phyloP scores from a whole-genome alignment of 2,113 vertebrate genomes.

The Catharus minimus region DNA sequence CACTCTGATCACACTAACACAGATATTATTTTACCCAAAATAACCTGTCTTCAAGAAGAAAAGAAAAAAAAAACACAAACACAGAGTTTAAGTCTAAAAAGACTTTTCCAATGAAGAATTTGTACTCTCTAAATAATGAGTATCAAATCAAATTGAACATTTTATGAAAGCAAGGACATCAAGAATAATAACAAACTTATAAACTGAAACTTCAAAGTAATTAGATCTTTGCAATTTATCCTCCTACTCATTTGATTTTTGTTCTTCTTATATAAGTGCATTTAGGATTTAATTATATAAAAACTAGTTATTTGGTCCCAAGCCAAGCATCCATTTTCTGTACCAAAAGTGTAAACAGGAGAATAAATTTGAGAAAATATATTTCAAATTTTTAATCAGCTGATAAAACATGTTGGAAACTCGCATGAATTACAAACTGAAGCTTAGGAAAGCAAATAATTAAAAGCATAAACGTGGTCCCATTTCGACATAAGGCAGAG shows the following conservation, averaged over 20 bases:
- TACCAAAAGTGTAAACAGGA: neutral
- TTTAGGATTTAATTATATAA: neutral
- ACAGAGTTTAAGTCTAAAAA: neutral
- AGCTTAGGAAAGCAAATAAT: neutral
- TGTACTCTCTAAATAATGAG: neutral
- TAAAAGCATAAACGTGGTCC: neutral
- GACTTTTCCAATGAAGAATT: neutral
- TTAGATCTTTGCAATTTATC: neutral
- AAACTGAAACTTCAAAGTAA: neutral
- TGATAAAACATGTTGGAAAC: neutral
- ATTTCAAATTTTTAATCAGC: neutral
- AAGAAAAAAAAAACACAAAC: neutral
- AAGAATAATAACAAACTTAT: neutral
- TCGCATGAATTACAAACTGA: neutral
- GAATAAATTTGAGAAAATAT: neutral
- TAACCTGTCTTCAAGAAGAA: neutral
- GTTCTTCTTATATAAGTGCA: neutral
- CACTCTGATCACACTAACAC: neutral
- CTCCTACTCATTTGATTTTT: neutral
- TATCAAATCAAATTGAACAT: neutral
- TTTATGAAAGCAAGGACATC: neutral
- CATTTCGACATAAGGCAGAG: neutral
- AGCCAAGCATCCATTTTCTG: neutral
- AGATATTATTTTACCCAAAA: neutral
- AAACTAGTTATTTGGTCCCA: neutral